Base-by-base conservation (phyloP, 2,113 vertebrate species). In the Actinemys pallida region DNA sequence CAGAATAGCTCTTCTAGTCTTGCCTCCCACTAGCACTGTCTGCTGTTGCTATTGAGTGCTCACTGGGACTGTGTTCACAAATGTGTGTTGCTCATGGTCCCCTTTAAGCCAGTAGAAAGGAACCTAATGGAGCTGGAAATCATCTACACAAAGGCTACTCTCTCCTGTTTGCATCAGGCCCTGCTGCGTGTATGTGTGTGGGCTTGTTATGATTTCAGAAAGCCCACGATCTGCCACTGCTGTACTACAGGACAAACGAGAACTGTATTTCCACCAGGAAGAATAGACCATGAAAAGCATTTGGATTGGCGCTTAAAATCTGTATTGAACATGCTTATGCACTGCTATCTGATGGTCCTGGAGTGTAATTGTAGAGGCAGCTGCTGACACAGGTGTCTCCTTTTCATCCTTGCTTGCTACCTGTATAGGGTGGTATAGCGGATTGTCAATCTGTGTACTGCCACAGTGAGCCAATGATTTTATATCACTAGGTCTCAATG, bases 31-130 rank as follows among this genome's bases (percentile, higher is more conserved):
- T 22, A 13, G 54, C 6, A 16, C 25, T 6, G 39, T 12, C 24
- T 39, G 52, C 8, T 59, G 35, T 76, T 91, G 62, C 49, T 83
- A 90, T 57, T 56, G 84, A 39, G 49, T 91, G 25, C 47, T 69
- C 2, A 1, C 35, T 16, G 35, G 19, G 89, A 52, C 47, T 65
- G 3, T 76, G 45, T 52, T 84, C 20, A 2, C n/a, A 81, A 14
- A 27, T n/a, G 19, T 27, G 16, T 89, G 22, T 4, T 12, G 8
- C 87, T 85, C 59, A 39, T 31, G 8, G 17, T 57, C 25, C 35
- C 88, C 88, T 88, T 83, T 35, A 86, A 92, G n/a, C 56, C 50
- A 72, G 57, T 47, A 75, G 86, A n/a, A 20, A 86, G 81, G 13
- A 78, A 29, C 11, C 78, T 62, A 1, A 1, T 54, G 62, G 35